phyloP scores from a whole-genome alignment of 1,140 invertebrate genomes.

The Hylyphantes graminicola region DNA sequence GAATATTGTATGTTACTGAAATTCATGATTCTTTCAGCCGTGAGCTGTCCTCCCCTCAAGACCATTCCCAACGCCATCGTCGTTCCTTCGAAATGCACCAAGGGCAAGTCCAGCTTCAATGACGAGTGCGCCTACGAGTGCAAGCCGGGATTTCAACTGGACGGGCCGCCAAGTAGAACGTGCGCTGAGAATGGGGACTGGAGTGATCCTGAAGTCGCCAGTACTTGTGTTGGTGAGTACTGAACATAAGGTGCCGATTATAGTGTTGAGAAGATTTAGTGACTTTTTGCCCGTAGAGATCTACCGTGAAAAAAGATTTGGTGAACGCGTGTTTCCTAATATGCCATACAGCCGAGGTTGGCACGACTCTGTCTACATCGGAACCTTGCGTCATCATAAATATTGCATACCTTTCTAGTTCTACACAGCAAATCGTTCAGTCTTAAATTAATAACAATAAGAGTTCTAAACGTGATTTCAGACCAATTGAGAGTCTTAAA shows the following conservation, averaged over 20 bases:
- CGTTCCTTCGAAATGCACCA: slow-evolving; percentile 70
- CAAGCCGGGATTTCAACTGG: slow-evolving; percentile 71
- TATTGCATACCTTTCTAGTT: too few species aligned
- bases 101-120: slow-evolving; percentile 70
- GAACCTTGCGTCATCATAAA: too few species aligned
- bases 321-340: too few species aligned
- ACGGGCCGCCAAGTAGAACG: slow-evolving; percentile 69
- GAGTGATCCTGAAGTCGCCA: slow-evolving; percentile 68
- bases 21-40: slow-evolving; percentile 67
- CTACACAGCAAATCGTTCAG: too few species aligned
- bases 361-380: too few species aligned
- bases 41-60: slow-evolving; percentile 72
- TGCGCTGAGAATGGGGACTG: slow-evolving; percentile 71
- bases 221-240: slow-evolving; percentile 70
- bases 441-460: too few species aligned
- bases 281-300: too few species aligned
- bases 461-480: too few species aligned
- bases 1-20: background rate
- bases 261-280: too few species aligned
- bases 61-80: slow-evolving; percentile 70
- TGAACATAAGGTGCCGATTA: background rate
- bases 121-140: slow-evolving; percentile 73
- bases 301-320: too few species aligned
- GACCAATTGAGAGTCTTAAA: too few species aligned
- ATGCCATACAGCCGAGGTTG: too few species aligned